Percentiles rank a stretch among this genome's conserved stretches.
phyloP scores from a whole-genome alignment of 1,140 invertebrate genomes.

The Nymphalis io region DNA sequence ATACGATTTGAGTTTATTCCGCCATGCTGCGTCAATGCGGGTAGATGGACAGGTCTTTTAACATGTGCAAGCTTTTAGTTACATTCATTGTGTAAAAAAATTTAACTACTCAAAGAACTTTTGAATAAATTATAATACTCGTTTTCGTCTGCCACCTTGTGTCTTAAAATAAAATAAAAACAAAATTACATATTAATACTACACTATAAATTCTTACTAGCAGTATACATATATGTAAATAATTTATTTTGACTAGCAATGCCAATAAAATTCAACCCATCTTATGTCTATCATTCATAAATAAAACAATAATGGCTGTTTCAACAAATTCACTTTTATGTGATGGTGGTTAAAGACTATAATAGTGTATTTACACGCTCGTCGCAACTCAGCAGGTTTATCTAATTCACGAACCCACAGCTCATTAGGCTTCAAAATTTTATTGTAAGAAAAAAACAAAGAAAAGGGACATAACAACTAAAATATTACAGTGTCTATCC shows the following conservation, averaged over 20 bases:
- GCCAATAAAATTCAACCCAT: not conserved
- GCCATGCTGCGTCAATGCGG: too few relatives aligned
- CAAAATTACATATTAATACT: too few relatives aligned
- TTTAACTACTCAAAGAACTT: too few relatives aligned
- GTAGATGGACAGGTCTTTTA: too few relatives aligned
- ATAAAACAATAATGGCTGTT: not conserved
- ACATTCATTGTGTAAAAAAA: too few relatives aligned
- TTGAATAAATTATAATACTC: too few relatives aligned
- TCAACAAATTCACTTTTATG: not conserved
- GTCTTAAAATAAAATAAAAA: not conserved
- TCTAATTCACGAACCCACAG: slow-evolving; percentile 16
- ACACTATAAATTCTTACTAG: too few relatives aligned
- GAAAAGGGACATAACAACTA: slow-evolving; percentile 21
- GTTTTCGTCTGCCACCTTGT: slow-evolving; percentile 4
- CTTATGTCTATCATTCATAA: not conserved
- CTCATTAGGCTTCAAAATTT: slow-evolving; percentile 29
- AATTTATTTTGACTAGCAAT: not conserved
- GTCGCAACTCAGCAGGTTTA: slow-evolving; percentile 25
- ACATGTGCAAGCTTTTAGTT: too few relatives aligned
- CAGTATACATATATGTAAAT: not conserved
- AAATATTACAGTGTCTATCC: slow-evolving; percentile 35
- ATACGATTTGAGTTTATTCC: too few relatives aligned
- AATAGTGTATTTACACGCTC: not conserved
- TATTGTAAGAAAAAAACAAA: slow-evolving; percentile 31
- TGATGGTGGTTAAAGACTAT: not conserved